phyloP scores from a whole-genome alignment of 2,888 invertebrate genomes.

The Drosophila imparisetae region DNA sequence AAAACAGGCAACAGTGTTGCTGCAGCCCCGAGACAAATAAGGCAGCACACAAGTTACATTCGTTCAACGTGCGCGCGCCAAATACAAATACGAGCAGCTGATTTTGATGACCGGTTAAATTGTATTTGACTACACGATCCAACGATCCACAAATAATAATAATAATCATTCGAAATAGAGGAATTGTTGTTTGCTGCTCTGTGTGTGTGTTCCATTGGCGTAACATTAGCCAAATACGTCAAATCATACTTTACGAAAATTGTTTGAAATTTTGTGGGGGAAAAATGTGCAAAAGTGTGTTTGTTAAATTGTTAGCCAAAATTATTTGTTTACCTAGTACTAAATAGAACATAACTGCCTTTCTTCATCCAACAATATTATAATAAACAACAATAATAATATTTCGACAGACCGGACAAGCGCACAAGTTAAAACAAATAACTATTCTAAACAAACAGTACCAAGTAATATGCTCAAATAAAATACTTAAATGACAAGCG shows the following conservation, averaged over 20 bases:
- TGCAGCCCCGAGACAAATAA: conserved; percentile 16
- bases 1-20: conserved; percentile 28
- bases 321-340: conserved; percentile 74
- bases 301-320: conserved; percentile 79
- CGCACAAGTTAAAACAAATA: conserved; percentile 43
- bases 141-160: conserved; percentile 4
- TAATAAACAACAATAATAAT: conserved; percentile 29
- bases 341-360: conserved; percentile 66
- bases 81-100: conserved; percentile 20
- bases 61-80: conserved; percentile 29
- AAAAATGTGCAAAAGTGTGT: conserved; percentile 78
- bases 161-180: conserved; percentile 10
- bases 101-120: conserved; percentile 47
- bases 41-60: conserved; percentile 19
- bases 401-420: conserved; percentile 33
- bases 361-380: conserved; percentile 33
- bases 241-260: conserved; percentile 43
- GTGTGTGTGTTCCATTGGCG: conserved; percentile 20
- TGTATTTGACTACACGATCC: conserved; percentile 42
- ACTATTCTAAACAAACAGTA: conserved; percentile 14
- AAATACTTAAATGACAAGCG: conserved; percentile 66
- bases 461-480: conserved; percentile 65
- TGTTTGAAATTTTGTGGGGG: conserved; percentile 52
- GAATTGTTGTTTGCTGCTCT: conserved; percentile 31
- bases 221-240: conserved; percentile 51